phyloP scores from a whole-genome alignment of 1,140 invertebrate genomes.

The Drosophila yakuba region DNA sequence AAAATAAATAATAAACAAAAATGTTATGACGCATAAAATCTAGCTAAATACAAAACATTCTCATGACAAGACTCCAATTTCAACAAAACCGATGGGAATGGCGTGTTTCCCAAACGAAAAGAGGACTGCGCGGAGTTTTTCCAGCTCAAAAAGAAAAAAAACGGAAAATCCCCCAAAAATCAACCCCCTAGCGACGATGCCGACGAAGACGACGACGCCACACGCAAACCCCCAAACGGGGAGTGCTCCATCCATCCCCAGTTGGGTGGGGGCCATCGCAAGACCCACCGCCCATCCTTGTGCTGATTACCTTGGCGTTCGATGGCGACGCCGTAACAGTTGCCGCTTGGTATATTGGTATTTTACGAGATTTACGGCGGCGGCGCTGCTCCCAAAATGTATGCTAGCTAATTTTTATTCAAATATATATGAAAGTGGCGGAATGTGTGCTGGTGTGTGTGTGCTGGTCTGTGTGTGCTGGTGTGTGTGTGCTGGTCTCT shows the following conservation, averaged over 20 bases:
- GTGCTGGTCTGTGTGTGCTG: slow-evolving; percentile 1
- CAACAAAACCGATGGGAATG: slow-evolving; percentile 8
- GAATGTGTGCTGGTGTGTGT: slow-evolving; percentile 1
- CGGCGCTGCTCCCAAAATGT: slow-evolving; percentile 61
- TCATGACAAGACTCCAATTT: neutral
- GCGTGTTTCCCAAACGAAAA: slow-evolving; percentile 8
- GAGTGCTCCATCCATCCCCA: slow-evolving; percentile 21
- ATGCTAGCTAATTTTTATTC: slow-evolving; percentile 79
- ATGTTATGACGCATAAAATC: neutral
- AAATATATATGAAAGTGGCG: slow-evolving; percentile 52
- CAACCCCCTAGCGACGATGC: slow-evolving; percentile 45
- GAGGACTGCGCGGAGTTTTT: slow-evolving; percentile 7
- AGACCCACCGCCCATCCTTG: slow-evolving; percentile 12
- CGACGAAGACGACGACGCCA: slow-evolving; percentile 46
- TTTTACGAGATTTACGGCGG: slow-evolving; percentile 64
- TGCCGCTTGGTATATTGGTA: slow-evolving; percentile 67
- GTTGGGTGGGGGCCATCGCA: neutral
- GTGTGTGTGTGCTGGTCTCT: slow-evolving; percentile 2
- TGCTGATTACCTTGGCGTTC: slow-evolving; percentile 63
- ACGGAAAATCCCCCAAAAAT: slow-evolving; percentile 34
- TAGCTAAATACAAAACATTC: neutral
- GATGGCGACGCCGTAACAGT: slow-evolving; percentile 64
- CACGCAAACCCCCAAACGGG: slow-evolving; percentile 56
- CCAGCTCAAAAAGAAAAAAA: neutral
- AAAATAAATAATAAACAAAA: neutral